Conservation (phyloP, 1,140 invertebrate species). For the Trypoxylus dichotomus region DNA sequence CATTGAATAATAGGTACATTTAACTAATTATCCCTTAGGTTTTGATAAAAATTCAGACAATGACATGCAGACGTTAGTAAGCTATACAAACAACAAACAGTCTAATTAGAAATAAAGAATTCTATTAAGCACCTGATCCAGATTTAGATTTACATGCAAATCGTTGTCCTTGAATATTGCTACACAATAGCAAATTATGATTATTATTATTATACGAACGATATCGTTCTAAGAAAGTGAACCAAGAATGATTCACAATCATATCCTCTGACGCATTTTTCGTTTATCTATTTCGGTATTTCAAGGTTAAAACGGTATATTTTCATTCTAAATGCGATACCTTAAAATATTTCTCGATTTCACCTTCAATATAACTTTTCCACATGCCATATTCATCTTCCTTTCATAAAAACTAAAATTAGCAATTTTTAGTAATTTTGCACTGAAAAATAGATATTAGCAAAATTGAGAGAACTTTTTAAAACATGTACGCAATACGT, state of each 20-base stretch:
- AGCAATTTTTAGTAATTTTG: too few species aligned
- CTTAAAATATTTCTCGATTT: constrained; percentile 8
- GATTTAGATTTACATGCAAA: background rate
- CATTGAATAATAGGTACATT: too few species aligned
- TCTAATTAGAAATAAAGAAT: background rate
- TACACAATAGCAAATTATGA: background rate
- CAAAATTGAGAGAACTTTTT: too few species aligned
- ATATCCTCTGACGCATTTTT: constrained; percentile 24
- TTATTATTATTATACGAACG: background rate
- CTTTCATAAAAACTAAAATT: too few species aligned
- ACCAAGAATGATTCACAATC: constrained; percentile 1
- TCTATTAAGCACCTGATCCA: background rate
- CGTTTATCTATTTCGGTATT: constrained; percentile 15
- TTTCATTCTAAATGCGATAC: constrained; percentile 16
- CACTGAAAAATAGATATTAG: too few species aligned
- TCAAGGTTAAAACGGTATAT: background rate
- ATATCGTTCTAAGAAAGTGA: background rate
- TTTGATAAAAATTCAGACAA: too few species aligned
- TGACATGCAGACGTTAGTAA: too few species aligned
- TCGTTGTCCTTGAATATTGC: background rate
- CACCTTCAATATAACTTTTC: constrained; percentile 1
- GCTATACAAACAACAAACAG: too few species aligned
- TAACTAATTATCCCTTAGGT: too few species aligned
- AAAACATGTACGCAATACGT: too few species aligned
- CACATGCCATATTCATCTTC: background rate